Conservation (phyloP, 2,888 invertebrate genomes). For the Phania funesta region DNA sequence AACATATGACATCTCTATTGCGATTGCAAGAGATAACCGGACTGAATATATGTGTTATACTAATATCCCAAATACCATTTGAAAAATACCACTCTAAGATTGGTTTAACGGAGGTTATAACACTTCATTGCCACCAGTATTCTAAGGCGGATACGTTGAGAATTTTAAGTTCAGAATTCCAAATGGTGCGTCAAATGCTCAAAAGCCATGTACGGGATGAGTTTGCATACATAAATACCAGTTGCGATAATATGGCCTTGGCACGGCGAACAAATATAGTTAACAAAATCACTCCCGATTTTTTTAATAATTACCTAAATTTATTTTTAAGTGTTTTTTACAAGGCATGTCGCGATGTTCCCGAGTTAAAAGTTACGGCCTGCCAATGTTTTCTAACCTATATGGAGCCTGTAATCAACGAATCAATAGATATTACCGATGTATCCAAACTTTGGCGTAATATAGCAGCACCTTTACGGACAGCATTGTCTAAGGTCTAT, state of each 20-base stretch:
- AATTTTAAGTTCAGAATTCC: slow-evolving; percentile 81
- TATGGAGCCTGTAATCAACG: slow-evolving; percentile 87
- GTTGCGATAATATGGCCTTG: slow-evolving; percentile 67
- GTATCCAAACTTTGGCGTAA: slow-evolving; percentile 89
- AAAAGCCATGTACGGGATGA: slow-evolving; percentile 18
- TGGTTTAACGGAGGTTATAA: slow-evolving; percentile 86
- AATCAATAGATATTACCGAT: slow-evolving; percentile 84
- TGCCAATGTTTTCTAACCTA: slow-evolving; percentile 88
- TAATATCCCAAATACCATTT: slow-evolving; percentile 89
- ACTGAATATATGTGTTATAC: slow-evolving; percentile 87
- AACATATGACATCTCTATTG: slow-evolving; percentile 86
- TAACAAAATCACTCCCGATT: slow-evolving; percentile 78
- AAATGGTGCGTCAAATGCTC: slow-evolving; percentile 64
- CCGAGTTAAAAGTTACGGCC: slow-evolving; percentile 91
- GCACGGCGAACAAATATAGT: slow-evolving; percentile 66
- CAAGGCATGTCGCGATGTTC: slow-evolving; percentile 90
- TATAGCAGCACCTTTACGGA: slow-evolving; percentile 87
- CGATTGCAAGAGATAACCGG: slow-evolving; percentile 87
- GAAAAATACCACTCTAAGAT: slow-evolving; percentile 89
- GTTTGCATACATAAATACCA: not conserved
- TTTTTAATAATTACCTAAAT: slow-evolving; percentile 90
- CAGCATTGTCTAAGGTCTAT: slow-evolving; percentile 89
- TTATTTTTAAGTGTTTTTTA: slow-evolving; percentile 92
- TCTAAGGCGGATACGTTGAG: slow-evolving; percentile 85
- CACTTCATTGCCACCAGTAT: slow-evolving; percentile 90